These are phyloP conservation scores for Proteles cristata DNA, from an alignment of 2,113 vertebrate genomes.

Conservation along the genomic window DNA sequence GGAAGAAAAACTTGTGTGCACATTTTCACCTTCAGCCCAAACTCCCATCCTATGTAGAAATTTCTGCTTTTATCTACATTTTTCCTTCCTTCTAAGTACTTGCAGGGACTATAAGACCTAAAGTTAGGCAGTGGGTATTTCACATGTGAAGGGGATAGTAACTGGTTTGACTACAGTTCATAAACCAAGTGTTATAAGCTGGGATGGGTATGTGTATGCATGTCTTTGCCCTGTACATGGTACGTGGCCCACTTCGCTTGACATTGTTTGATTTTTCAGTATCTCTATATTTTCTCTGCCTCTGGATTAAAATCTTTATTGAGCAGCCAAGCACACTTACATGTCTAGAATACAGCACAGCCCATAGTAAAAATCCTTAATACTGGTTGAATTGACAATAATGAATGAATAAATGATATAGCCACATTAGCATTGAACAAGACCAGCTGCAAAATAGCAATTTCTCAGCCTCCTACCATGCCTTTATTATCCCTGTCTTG, in stretches of 20 bases:
- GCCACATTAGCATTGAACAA: background rate
- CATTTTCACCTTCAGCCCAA: background rate
- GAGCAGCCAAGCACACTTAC: background rate
- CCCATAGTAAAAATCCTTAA: background rate
- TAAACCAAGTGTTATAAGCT: background rate
- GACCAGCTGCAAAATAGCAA: background rate
- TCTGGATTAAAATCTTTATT: background rate
- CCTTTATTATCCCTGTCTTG: conserved; percentile 12
- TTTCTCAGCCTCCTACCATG: background rate
- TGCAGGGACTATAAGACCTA: background rate
- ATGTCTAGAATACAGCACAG: background rate
- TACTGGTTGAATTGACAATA: background rate
- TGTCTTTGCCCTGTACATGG: background rate
- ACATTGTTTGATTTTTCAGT: background rate
- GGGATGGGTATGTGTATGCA: background rate
- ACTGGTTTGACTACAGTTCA: background rate
- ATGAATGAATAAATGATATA: background rate
- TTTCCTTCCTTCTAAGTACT: background rate
- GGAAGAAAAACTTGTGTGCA: background rate
- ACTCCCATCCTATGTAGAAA: background rate
- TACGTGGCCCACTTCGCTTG: background rate
- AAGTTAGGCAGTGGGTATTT: background rate
- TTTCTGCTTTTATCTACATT: background rate
- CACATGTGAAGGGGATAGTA: background rate
- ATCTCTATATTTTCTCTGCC: background rate